These are phyloP conservation scores for Hydrozoanthus gracilis DNA, from an alignment of 92 coral and sea anemone species.

Conservation along the genomic window DNA sequence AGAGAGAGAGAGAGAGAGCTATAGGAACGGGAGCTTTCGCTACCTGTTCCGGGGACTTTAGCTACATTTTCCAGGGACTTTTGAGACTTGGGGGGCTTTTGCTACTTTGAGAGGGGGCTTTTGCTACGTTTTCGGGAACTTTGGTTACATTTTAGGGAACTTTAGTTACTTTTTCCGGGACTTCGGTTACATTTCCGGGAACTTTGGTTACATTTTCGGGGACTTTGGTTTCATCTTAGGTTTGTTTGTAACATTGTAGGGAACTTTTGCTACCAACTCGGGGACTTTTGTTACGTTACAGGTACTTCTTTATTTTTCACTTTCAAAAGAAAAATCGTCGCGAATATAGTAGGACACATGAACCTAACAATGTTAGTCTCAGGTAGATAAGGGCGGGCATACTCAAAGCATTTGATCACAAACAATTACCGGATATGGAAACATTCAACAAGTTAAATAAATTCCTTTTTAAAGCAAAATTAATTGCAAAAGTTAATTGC, in stretches of 20 bases:
- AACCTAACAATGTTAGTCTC: slow-evolving; percentile 4
- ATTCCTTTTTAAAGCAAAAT: not conserved
- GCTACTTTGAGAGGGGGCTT: slow-evolving; percentile 2
- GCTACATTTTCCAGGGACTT: slow-evolving; percentile 1
- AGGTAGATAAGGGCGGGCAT: slow-evolving; percentile 4
- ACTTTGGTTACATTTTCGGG: slow-evolving; percentile 1
- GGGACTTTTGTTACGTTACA: slow-evolving; percentile 5
- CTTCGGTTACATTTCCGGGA: not conserved
- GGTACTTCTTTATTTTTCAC: slow-evolving; percentile 6
- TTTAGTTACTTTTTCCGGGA: not conserved
- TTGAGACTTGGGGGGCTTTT: slow-evolving; percentile 20
- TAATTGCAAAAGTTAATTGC: not conserved
- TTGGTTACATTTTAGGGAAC: not conserved
- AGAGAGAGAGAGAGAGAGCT: slow-evolving; percentile 19
- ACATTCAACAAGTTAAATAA: not conserved
- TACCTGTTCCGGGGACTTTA: slow-evolving; percentile 5
- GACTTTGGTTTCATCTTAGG: not conserved
- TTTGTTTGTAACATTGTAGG: not conserved
- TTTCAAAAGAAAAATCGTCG: slow-evolving; percentile 3
- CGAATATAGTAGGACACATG: not conserved
- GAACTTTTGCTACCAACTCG: not conserved
- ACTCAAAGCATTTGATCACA: not conserved
- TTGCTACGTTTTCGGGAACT: not conserved
- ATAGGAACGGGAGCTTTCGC: slow-evolving; percentile 8
- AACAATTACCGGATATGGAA: not conserved